A percentile compares a stretch with the other conserved stretches of the same genome.
Conservation (phyloP, 2,888 invertebrate species). For the Ectobius pallidus region DNA sequence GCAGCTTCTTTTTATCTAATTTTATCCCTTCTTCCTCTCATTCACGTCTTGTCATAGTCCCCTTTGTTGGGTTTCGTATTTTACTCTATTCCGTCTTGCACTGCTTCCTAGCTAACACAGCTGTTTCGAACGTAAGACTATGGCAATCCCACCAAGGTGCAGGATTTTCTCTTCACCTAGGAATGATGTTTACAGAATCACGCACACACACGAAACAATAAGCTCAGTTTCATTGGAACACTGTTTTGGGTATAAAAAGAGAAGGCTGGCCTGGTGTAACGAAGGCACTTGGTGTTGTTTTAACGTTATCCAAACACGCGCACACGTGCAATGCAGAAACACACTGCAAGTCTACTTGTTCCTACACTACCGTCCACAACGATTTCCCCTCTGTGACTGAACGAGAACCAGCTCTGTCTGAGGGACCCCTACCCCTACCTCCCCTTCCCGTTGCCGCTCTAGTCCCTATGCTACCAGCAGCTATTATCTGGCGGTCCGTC, state of each 20-base stretch:
- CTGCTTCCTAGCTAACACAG: neutral
- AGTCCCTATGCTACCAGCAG: slow-evolving; percentile 6
- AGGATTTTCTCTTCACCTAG: neutral
- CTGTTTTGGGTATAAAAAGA: neutral
- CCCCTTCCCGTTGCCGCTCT: neutral
- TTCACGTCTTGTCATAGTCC: neutral
- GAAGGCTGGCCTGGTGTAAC: neutral
- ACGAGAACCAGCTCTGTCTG: slow-evolving; percentile 6
- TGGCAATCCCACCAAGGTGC: neutral
- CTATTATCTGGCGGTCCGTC: slow-evolving; percentile 38
- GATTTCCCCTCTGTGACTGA: slow-evolving; percentile 13
- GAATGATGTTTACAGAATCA: no score
- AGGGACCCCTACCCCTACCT: neutral
- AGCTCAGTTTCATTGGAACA: neutral
- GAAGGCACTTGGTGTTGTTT: neutral
- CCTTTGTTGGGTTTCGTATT: neutral
- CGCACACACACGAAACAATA: neutral
- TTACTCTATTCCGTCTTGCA: no score
- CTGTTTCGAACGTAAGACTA: neutral
- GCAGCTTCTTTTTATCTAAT: slow-evolving; percentile 34
- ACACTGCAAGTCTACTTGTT: neutral
- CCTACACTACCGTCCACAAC: neutral
- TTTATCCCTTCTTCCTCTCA: neutral
- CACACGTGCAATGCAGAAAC: neutral
- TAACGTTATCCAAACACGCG: neutral